Percentiles rank a stretch among this genome's conserved stretches.
Conservation (phyloP, 2,797 vertebrate species). For the Monodelphis domestica region DNA sequence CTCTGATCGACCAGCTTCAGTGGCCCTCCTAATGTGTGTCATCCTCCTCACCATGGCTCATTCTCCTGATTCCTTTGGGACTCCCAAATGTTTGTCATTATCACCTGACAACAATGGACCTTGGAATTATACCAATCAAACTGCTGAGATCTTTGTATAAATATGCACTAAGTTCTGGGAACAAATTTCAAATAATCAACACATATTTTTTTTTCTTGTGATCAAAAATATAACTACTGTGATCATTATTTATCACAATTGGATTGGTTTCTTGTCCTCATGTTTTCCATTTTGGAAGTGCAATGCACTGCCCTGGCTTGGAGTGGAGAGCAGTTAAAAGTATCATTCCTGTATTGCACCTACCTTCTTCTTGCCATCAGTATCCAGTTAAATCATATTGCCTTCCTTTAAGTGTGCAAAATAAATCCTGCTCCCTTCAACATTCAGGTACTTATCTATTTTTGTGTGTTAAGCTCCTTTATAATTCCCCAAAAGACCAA, state of each 20-base stretch:
- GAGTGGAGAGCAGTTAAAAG: background rate
- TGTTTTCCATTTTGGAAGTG: background rate
- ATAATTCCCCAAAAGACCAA: background rate
- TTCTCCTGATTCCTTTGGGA: too few species aligned
- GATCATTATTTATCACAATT: background rate
- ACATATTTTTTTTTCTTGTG: background rate
- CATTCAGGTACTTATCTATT: background rate
- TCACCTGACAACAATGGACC: too few species aligned
- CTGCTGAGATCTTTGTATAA: background rate
- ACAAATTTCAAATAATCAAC: background rate
- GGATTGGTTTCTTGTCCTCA: background rate
- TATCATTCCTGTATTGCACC: background rate
- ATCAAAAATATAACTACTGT: background rate
- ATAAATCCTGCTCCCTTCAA: background rate
- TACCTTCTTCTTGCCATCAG: background rate
- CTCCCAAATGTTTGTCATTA: too few species aligned
- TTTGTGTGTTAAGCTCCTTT: background rate
- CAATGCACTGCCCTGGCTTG: background rate
- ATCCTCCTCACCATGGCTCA: too few species aligned
- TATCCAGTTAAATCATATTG: background rate
- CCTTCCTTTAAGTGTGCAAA: background rate
- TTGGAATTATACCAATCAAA: background rate
- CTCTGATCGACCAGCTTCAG: too few species aligned
- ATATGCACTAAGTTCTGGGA: background rate
- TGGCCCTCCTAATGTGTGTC: too few species aligned